Conservation (phyloP, 2,113 vertebrate species). For the Illadopsis cleaveri region DNA sequence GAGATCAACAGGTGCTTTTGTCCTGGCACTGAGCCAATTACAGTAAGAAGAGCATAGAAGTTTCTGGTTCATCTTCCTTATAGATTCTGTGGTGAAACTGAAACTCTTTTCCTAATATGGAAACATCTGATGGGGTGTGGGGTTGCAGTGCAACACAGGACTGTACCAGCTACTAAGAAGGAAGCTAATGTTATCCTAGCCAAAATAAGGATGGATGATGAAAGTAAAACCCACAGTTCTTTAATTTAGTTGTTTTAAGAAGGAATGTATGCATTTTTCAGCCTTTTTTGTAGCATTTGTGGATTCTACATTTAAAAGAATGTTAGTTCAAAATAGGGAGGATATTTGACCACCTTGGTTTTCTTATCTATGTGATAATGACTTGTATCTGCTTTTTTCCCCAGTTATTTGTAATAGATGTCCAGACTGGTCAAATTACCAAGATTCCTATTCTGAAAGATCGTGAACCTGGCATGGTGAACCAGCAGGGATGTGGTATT, state of each 20-base stretch:
- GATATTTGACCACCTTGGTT: not conserved
- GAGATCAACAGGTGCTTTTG: no score
- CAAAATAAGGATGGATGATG: not conserved
- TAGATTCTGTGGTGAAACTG: no score
- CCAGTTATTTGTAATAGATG: slow-evolving; percentile 94
- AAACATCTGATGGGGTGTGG: no score
- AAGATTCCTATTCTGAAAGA: slow-evolving; percentile 97
- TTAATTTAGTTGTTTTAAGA: not conserved
- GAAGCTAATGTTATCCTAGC: not conserved
- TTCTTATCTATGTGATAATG: not conserved
- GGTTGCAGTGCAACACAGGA: not conserved
- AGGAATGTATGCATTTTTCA: not conserved
- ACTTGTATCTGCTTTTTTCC: not conserved
- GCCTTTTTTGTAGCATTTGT: not conserved
- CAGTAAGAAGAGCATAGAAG: no score
- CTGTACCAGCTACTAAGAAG: not conserved
- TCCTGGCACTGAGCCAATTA: no score
- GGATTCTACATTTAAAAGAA: not conserved
- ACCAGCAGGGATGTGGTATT: slow-evolving; percentile 95
- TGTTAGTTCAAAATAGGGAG: not conserved
- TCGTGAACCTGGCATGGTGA: slow-evolving; percentile 78
- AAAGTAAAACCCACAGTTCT: not conserved
- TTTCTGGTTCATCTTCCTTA: no score
- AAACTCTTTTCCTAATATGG: no score
- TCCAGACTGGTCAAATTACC: slow-evolving; percentile 92